A percentile compares a stretch with the other conserved stretches of the same genome.
These are phyloP conservation scores for Anadara kagoshimensis DNA, from an alignment of 1,140 invertebrate genomes.

Conservation along the genomic window DNA sequence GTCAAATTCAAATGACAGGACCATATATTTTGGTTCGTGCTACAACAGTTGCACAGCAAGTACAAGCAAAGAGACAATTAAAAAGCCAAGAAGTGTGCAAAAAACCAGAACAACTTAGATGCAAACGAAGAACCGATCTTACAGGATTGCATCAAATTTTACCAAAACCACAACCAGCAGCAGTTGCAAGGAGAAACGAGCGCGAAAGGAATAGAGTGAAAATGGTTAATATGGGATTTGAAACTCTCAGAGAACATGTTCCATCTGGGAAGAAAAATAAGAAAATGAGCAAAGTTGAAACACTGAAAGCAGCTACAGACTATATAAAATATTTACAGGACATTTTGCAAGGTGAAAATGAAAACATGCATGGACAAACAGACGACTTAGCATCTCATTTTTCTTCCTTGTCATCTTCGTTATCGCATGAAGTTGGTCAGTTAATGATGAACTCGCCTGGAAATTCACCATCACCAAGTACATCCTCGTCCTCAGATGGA, in stretches of 20 bases:
- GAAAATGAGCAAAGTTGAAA: conserved; percentile 88
- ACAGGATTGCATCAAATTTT: conserved; percentile 60
- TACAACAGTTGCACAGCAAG: conserved; percentile 64
- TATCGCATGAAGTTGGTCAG: too few species aligned
- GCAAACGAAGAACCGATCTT: conserved; percentile 66
- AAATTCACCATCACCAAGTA: conserved; percentile 34
- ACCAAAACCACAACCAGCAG: conserved; percentile 80
- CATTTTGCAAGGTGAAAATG: background rate
- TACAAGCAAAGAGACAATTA: conserved; percentile 57
- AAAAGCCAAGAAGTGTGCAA: conserved; percentile 52
- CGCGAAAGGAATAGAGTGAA: conserved; percentile 95
- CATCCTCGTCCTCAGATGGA: conserved; percentile 26
- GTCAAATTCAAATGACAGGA: conserved; percentile 46
- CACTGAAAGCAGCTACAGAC: conserved; percentile 92
- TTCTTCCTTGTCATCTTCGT: too few species aligned
- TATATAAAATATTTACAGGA: conserved; percentile 90
- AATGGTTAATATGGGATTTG: conserved; percentile 86
- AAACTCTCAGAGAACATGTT: conserved; percentile 69
- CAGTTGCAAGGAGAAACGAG: conserved; percentile 92
- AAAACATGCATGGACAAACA: background rate
- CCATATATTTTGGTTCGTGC: conserved; percentile 60
- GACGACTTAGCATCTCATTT: too few species aligned
- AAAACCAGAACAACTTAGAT: conserved; percentile 61
- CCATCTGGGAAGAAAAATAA: conserved; percentile 76
- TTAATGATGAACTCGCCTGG: too few species aligned